Base-by-base conservation (phyloP, 2,888 invertebrate species). In the Spisula solida region DNA sequence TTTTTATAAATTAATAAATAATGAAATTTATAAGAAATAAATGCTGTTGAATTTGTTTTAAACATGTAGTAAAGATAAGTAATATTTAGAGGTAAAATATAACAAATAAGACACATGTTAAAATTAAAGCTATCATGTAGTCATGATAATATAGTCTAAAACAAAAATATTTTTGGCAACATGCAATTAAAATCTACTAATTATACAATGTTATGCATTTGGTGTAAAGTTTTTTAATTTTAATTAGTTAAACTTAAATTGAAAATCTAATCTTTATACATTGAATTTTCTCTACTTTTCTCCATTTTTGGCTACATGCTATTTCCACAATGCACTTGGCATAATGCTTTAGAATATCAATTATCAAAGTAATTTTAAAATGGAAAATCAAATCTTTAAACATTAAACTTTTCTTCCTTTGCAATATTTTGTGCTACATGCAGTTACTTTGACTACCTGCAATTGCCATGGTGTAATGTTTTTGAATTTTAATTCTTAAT, bases 361-460 rank as follows among this genome's bases (percentile, higher is more conserved):
- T n/a, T n/a, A n/a, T 47, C 12, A 12, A 47, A 47, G 12, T 47
- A 8, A 47, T 47, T 12, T 8, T 8, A 8, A 5, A 47, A 47
- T 5, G 5, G 5, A 12, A 47, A 47, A 47, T 47, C 47, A 47
- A 47, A 29, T 29, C 16, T 70, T 88, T 90, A 93, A 31, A 93
- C 83, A 86, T 93, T 93, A n/a, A 93, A n/a, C n/a, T n/a, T n/a
- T n/a, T n/a, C n/a, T n/a, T n/a, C n/a, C n/a, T n/a, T n/a, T n/a
- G 90, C 92, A 55, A n/a, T n/a, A n/a, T n/a, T n/a, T n/a, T n/a
- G n/a, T n/a, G n/a, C n/a, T n/a, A n/a, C n/a, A n/a, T n/a, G n/a
- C n/a, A n/a, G n/a, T n/a, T n/a, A n/a, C n/a, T n/a, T n/a, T n/a
- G n/a, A n/a, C n/a, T n/a, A n/a, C n/a, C n/a, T n/a, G n/a, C n/a